Conservation (phyloP, 2,113 vertebrate genomes). For the Leptobrachium leishanense region DNA sequence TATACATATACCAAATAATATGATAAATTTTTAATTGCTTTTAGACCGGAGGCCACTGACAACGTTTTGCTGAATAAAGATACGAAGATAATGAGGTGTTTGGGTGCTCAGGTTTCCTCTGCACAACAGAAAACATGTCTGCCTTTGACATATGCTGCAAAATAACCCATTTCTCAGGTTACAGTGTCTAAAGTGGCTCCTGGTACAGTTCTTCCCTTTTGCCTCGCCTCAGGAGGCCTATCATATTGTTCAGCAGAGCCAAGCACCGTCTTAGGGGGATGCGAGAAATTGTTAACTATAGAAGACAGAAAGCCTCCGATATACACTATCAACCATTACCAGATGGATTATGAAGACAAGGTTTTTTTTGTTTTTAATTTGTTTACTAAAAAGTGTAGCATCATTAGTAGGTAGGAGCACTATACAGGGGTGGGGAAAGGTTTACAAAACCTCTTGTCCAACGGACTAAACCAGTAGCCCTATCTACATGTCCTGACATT, state of each 20-base stretch:
- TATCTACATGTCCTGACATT: too few species aligned
- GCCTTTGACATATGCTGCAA: not conserved
- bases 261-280: not conserved
- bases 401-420: too few species aligned
- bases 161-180: not conserved
- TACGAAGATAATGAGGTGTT: not conserved
- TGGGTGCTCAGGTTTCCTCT: not conserved
- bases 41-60: too few species aligned
- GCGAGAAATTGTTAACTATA: not conserved
- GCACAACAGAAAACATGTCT: not conserved
- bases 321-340: not conserved
- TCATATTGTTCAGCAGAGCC: slow-evolving; percentile 1
- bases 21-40: too few species aligned
- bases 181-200: not conserved
- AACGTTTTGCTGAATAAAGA: not conserved
- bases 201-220: not conserved
- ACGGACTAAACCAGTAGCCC: too few species aligned
- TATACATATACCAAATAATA: too few species aligned
- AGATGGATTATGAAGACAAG: not conserved
- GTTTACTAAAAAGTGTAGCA: too few species aligned
- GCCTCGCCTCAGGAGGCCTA: not conserved
- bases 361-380: too few species aligned
- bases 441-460: too few species aligned
- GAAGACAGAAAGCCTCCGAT: not conserved
- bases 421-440: too few species aligned